Conservation (phyloP, 2,113 vertebrate genomes). For the Protobothrops flavoviridis region DNA sequence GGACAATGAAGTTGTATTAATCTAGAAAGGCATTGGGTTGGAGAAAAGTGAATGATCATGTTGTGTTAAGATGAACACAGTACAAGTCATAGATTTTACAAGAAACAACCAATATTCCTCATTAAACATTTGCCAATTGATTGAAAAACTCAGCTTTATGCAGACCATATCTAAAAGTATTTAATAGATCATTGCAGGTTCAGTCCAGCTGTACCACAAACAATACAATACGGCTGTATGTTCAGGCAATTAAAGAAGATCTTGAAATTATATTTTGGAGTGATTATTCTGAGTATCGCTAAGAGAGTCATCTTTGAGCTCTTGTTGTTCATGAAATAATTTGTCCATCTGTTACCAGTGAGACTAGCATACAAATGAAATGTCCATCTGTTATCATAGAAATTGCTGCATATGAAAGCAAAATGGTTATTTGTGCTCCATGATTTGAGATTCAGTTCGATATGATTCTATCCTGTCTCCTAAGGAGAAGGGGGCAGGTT, state of each 20-base stretch:
- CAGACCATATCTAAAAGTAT: not conserved
- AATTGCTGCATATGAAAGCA: not conserved
- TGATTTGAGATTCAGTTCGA: not conserved
- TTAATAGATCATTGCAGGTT: not conserved
- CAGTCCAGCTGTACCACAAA: not conserved
- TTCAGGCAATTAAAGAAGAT: not conserved
- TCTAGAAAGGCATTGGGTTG: not conserved
- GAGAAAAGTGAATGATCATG: not conserved
- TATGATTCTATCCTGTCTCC: not conserved
- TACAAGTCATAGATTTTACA: not conserved
- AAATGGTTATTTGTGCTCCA: not conserved
- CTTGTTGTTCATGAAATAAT: conserved; percentile 3
- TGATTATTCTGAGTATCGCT: not conserved
- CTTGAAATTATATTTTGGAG: not conserved
- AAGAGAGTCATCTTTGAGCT: accelerated
- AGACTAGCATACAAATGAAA: not conserved
- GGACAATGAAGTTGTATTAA: not conserved
- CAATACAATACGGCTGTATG: not conserved
- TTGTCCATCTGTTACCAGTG: not conserved
- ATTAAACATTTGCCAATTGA: not conserved
- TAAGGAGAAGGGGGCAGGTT: not conserved
- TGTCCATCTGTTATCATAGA: not conserved
- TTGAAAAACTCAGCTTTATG: not conserved
- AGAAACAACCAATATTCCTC: not conserved
- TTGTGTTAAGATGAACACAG: not conserved